Evolutionary conservation across 2,888 invertebrate species (phyloP), one percentile per base, ranked within the genome.

Genomic region (Ectobius pallidus): DNA sequence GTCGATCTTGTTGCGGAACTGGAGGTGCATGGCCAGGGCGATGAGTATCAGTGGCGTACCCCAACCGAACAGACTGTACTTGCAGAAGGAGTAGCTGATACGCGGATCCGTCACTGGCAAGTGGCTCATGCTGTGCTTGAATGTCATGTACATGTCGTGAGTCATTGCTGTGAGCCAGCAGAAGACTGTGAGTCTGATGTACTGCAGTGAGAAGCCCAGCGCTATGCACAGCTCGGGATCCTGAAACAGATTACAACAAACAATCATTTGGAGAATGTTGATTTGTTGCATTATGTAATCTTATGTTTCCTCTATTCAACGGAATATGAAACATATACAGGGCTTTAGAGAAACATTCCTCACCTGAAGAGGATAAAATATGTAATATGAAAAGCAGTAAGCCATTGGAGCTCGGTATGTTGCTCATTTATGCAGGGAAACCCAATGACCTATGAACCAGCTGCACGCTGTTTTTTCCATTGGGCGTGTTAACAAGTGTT

Each of bases 91-190:
- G 52, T 82, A 82, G 3, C 84, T 83, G 73, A 86, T 84, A 69
- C 83, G 81, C 70, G 82, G 81, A 74, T 85, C 85, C 22, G 83
- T 82, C 62, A 82, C 80, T 16, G 78, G 79, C 72, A 84, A 81
- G 52, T 86, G 79, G 78, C 85, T 84, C 55, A 85, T 82, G 76
- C 85, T 85, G 65, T 82, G 85, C 52, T 71, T 81, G 74, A 83
- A 82, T 0, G 82, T 82, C 70, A 85, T 83, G 81, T 88, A 87
- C 80, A 90, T 85, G 79, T 90, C 89, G 81, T 88, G 88, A 22
- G 89, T 87, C 85, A 90, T 90, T 18, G 88, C 86, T 70, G 89
- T 85, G 81, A 90, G 84, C 91, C 91, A 91, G 77, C 89, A 89
- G 74, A 90, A 87, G 16, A 89, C 87, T 62, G 89, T 87, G 69